These are phyloP conservation scores for Ailuropoda melanoleuca DNA, from an alignment of 2,113 vertebrate genomes.

Conservation along the genomic window DNA sequence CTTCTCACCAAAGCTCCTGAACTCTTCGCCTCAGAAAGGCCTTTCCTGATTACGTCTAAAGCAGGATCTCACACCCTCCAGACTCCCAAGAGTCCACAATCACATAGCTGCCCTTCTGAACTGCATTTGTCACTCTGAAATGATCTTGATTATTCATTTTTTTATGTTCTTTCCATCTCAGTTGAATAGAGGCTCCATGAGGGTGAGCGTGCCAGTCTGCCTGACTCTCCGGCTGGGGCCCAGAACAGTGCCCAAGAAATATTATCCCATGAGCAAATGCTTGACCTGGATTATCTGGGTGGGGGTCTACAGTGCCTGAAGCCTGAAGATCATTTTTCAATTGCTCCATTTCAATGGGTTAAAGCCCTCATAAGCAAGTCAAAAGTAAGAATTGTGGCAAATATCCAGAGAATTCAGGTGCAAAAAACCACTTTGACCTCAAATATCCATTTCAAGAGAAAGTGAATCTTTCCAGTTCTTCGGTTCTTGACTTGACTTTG, in stretches of 20 bases:
- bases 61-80: rapidly evolving
- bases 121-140: background rate
- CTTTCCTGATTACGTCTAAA: too few species aligned
- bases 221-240: background rate
- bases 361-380: background rate
- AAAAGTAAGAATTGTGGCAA: background rate
- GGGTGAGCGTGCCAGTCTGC: rapidly evolving
- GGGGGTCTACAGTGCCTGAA: background rate
- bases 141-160: rapidly evolving
- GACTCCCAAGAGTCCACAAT: rapidly evolving
- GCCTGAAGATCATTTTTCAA: background rate
- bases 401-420: conserved; percentile 17
- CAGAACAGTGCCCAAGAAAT: too few species aligned
- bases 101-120: background rate
- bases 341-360: background rate
- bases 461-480: background rate
- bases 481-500: background rate
- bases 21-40: background rate
- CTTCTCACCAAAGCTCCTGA: background rate
- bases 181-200: background rate
- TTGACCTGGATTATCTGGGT: too few species aligned
- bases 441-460: conserved; percentile 10
- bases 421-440: background rate
- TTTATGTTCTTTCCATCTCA: background rate
- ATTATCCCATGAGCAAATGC: background rate